phyloP scores from a whole-genome alignment of 2,113 vertebrate species.

The Petaurus breviceps region DNA sequence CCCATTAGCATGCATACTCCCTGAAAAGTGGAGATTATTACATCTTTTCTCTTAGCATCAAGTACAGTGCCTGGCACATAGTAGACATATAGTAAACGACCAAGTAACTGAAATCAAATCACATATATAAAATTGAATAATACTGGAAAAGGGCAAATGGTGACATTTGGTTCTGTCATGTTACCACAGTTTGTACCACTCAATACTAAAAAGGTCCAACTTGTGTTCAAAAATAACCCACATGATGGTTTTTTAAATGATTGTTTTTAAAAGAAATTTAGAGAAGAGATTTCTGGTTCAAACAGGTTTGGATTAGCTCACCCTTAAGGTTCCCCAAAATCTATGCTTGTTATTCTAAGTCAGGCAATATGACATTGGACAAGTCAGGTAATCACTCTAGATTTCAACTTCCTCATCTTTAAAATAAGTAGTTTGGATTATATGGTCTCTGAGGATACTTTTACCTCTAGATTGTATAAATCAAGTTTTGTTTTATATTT shows the following conservation, averaged over 20 bases:
- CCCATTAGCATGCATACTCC: background rate
- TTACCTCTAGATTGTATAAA: background rate
- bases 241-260: background rate
- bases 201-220: background rate
- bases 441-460: background rate
- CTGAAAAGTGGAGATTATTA: background rate
- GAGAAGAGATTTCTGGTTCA: background rate
- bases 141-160: background rate
- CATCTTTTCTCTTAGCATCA: background rate
- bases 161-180: rapidly evolving
- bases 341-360: background rate
- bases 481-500: background rate
- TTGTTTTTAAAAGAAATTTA: background rate
- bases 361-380: background rate
- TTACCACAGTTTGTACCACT: rapidly evolving
- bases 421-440: background rate
- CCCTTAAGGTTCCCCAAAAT: background rate
- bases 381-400: background rate
- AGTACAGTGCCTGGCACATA: background rate
- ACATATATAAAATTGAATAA: background rate
- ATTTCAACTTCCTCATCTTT: background rate
- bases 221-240: background rate
- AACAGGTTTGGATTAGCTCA: background rate
- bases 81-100: background rate
- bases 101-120: background rate